A percentile compares a stretch with the other conserved stretches of the same genome.
These are phyloP conservation scores for Holcopasites calliopsidis DNA, from an alignment of 1,140 invertebrate genomes.

Conservation along the genomic window DNA sequence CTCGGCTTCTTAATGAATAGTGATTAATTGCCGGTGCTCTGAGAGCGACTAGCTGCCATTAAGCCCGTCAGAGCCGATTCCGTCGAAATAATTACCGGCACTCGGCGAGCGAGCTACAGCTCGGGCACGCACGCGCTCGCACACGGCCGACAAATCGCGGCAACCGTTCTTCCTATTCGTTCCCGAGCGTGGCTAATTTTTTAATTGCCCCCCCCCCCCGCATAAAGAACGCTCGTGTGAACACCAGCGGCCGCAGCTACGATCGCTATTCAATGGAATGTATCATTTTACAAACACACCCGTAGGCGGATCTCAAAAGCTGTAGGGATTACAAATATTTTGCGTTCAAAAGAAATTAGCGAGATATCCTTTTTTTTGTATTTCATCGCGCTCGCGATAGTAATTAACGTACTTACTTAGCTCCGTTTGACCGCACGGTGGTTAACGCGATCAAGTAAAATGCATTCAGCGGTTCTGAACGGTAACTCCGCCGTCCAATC, in stretches of 20 bases:
- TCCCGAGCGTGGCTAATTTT: constrained; percentile 60
- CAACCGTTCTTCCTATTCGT: constrained; percentile 48
- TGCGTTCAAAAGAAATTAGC: too few relatives aligned
- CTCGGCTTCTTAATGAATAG: constrained; percentile 68
- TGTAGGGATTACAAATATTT: too few relatives aligned
- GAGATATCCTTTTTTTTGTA: too few relatives aligned
- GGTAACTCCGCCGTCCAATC: too few relatives aligned
- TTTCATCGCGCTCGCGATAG: too few relatives aligned
- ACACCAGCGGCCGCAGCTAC: constrained; percentile 11
- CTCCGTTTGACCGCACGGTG: constrained; percentile 62
- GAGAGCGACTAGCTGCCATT: constrained; percentile 67
- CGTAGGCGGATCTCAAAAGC: too few relatives aligned
- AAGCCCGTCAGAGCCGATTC: constrained; percentile 69
- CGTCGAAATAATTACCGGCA: constrained; percentile 70
- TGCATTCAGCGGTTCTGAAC: too few relatives aligned
- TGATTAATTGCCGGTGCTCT: constrained; percentile 69
- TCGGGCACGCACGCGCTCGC: constrained; percentile 24
- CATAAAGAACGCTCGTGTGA: constrained; percentile 33
- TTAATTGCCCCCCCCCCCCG: constrained; percentile 46
- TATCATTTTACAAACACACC: constrained; percentile 1
- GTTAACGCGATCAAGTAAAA: too few relatives aligned
- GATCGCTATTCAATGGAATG: constrained; percentile 23
- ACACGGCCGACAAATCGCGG: constrained; percentile 40
- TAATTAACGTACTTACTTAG: too few relatives aligned
- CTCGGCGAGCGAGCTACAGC: constrained; percentile 41